These are phyloP conservation scores for Paratrypauchen microcephalus DNA, from an alignment of 2,797 vertebrate genomes.

Conservation along the genomic window DNA sequence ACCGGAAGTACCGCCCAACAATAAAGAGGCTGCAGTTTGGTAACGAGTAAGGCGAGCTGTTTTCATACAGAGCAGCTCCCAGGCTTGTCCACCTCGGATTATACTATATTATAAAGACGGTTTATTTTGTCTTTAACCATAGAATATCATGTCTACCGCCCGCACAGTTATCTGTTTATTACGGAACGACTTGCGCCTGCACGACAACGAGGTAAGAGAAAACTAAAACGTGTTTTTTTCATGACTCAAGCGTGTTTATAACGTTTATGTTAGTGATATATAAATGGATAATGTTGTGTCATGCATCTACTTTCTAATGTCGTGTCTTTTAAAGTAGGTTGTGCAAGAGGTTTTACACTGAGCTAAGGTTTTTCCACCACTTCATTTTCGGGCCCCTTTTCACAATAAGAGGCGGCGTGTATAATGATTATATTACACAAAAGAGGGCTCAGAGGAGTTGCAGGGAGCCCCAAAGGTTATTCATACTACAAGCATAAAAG, in stretches of 20 bases:
- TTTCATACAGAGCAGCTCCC: not conserved
- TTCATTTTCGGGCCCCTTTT: not conserved
- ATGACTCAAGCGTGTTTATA: not conserved
- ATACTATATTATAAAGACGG: not conserved
- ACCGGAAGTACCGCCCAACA: not conserved
- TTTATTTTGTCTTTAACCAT: not conserved
- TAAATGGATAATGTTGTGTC: not conserved
- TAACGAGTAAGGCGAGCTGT: constrained; percentile 51
- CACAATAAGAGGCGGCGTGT: not conserved
- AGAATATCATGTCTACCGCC: constrained; percentile 51
- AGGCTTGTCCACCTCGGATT: not conserved
- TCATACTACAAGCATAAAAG: no score
- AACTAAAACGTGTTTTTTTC: not conserved
- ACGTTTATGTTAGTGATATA: not conserved
- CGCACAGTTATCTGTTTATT: constrained; percentile 73
- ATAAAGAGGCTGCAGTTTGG: constrained; percentile 36
- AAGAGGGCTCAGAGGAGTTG: no score
- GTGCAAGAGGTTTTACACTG: no score
- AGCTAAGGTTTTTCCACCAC: not conserved
- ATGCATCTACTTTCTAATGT: not conserved
- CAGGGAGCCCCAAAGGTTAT: no score
- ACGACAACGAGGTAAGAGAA: constrained; percentile 78
- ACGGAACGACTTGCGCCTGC: constrained; percentile 77
- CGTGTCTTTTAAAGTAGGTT: not conserved
- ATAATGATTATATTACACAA: no score